Evolutionary conservation across 1,140 invertebrate genomes (phyloP).

Genomic region (Eriocheir sinensis): DNA sequence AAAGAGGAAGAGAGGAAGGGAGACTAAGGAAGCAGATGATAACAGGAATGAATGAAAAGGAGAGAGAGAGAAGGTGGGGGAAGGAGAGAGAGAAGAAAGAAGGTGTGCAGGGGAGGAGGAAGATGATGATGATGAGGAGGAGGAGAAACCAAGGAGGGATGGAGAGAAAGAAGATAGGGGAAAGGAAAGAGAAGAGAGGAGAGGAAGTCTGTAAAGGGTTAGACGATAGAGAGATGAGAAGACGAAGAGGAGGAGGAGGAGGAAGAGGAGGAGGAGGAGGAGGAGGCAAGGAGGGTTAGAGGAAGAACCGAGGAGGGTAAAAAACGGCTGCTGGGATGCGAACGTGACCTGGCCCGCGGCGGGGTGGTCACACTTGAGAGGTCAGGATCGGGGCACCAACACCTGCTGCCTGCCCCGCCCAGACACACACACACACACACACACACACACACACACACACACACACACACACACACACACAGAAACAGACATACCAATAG

Average conservation of each 20-base stretch:
- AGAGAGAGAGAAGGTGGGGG: neutral
- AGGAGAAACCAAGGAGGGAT: neutral
- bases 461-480: no score
- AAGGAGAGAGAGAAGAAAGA: neutral
- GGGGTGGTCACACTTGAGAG: constrained; percentile 2
- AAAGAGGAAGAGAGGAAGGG: neutral
- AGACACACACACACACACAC: neutral
- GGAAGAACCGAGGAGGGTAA: neutral
- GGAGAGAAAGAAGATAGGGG: neutral
- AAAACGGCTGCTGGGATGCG: neutral
- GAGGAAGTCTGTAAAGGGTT: no score
- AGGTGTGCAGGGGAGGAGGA: neutral
- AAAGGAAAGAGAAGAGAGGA: neutral
- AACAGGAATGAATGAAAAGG: no score
- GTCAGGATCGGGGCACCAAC: neutral
- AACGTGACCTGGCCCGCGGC: neutral
- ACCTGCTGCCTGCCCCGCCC: constrained; percentile 15
- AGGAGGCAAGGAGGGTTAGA: neutral
- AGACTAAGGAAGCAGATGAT: neutral
- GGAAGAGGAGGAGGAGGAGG: neutral
- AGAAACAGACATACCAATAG: no score
- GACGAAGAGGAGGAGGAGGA: neutral
- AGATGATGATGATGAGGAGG: neutral
- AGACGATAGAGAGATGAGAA: no score
- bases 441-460: neutral